These are phyloP conservation scores for Anabacerthia variegaticeps DNA, from an alignment of 2,797 vertebrate species.

Conservation along the genomic window DNA sequence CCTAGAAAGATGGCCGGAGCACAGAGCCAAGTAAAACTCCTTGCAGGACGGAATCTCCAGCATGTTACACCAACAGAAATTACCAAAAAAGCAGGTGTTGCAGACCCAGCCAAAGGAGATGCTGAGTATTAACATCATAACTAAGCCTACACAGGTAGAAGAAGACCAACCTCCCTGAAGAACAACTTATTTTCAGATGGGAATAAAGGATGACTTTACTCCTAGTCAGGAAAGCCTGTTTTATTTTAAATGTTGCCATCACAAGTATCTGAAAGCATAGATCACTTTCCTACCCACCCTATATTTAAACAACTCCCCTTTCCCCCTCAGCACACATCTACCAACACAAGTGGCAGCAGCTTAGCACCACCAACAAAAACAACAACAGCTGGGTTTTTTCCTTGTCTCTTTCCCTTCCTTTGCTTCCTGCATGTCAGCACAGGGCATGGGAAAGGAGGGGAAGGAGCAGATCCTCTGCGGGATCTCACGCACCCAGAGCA, in stretches of 20 bases:
- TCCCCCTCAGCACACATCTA: neutral
- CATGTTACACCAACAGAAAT: neutral
- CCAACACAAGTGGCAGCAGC: neutral
- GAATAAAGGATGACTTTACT: neutral
- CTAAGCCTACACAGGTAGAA: neutral
- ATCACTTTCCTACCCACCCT: neutral
- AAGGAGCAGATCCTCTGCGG: neutral
- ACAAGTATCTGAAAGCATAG: neutral
- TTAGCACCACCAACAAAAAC: neutral
- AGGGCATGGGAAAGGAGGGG: neutral
- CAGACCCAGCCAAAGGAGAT: neutral
- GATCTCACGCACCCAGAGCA: fast-evolving
- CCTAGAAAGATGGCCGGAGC: neutral
- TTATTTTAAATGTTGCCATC: neutral
- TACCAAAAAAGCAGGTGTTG: neutral
- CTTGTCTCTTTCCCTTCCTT: neutral
- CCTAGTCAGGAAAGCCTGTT: neutral
- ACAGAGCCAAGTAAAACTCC: neutral
- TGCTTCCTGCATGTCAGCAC: neutral
- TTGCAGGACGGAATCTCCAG: neutral
- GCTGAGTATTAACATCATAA: neutral
- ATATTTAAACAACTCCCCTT: neutral
- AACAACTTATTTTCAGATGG: neutral
- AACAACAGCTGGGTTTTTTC: neutral
- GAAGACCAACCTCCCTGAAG: neutral